A percentile compares a stretch with the other conserved stretches of the same genome.
Conservation (phyloP, 2,113 vertebrate genomes). For the Dascyllus trimaculatus region DNA sequence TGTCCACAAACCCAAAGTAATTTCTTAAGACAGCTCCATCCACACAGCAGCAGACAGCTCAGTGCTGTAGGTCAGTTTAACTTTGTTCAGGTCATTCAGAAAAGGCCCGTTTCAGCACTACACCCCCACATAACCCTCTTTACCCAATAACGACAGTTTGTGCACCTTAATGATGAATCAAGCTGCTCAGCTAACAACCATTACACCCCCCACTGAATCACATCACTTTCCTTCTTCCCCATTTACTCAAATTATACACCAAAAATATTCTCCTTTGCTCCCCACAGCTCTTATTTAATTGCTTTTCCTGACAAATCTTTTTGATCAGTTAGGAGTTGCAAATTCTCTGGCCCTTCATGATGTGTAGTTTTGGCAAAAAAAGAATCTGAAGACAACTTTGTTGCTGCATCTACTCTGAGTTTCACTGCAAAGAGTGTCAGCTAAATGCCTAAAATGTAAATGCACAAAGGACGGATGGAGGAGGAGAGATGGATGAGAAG, state of each 20-base stretch:
- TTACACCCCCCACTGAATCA: background rate
- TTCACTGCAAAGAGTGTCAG: background rate
- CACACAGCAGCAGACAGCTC: too few species aligned
- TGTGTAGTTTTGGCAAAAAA: background rate
- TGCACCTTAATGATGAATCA: background rate
- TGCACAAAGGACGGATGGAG: background rate
- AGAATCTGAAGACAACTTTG: background rate
- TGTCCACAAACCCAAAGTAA: too few species aligned
- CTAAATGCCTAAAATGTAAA: constrained; percentile 7
- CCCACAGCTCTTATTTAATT: background rate
- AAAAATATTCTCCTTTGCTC: background rate
- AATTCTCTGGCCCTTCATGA: background rate
- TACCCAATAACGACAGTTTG: too few species aligned
- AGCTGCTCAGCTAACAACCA: background rate
- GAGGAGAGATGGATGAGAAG: background rate
- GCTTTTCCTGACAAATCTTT: too few species aligned
- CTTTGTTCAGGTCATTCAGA: constrained; percentile 11
- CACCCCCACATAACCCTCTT: too few species aligned
- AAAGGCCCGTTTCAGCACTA: background rate
- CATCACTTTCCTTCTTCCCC: background rate
- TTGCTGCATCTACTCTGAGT: background rate
- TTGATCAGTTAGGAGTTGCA: too few species aligned
- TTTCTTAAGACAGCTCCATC: too few species aligned
- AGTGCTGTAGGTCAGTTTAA: too few species aligned
- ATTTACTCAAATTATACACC: background rate